Evolutionary conservation across 2,888 invertebrate species (phyloP), one percentile per base, ranked within the genome.

Genomic region (Limenitis camilla): DNA sequence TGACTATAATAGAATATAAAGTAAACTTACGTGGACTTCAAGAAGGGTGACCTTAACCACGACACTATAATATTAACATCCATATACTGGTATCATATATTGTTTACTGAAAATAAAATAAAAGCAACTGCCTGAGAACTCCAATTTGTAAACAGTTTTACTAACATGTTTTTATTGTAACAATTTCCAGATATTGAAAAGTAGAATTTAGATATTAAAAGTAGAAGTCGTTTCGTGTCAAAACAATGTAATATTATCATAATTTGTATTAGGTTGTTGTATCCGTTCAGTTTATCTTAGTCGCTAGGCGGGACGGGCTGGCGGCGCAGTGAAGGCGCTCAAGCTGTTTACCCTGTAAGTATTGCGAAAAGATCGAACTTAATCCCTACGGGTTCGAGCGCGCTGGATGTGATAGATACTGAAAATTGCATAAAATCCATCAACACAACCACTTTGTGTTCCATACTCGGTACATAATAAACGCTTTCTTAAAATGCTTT

Each of bases 341-440:
- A 69, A 81, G 71, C 76, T 84, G 78, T 79, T 84, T 81, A 81
- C 75, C 71, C 67, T 75, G 73, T 79, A 82, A 81, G 81, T 81
- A 85, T 84, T 81, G 80, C 74, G 84, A 83, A 81, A 81, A 82
- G 83, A 87, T 86, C 78, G 84, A 82, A 81, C 78, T 70, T 83
- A 87, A 86, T 84, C 84, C 85, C 86, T 62, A 63, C 71, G 78
- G 85, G 76, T 71, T 72, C 66, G 71, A 71, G 72, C 70, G 77
- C 76, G 74, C 82, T 81, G 81, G 76, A 67, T 76, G 78, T 81
- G 85, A 85, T 85, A 85, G 86, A 86, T 86, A 85, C 82, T 83
- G 85, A 81, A 86, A 85, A 87, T 87, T 86, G 85, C 86, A 87
- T 87, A 86, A 85, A 85, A 85, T 84, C 86, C 78, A 85, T 87